Conservation (phyloP, 2,797 vertebrate species). For the Yasuhikotakia modesta region DNA sequence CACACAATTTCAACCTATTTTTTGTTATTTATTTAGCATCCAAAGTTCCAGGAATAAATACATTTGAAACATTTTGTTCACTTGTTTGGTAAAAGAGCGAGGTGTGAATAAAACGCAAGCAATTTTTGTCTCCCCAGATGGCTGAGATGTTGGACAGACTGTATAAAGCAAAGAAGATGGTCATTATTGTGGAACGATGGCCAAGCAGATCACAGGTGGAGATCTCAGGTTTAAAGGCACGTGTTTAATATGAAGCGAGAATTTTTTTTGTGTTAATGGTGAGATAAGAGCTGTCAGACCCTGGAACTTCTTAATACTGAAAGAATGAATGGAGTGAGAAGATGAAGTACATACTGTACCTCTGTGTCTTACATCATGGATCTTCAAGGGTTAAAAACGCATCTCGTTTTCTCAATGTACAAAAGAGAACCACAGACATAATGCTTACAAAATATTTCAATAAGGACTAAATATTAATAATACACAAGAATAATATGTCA, state of each 20-base stretch:
- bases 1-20: slow-evolving; percentile 1
- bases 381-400: slow-evolving; percentile 3
- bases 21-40: neutral
- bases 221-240: slow-evolving; percentile 35
- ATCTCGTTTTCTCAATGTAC: slow-evolving; percentile 53
- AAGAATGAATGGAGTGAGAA: slow-evolving; percentile 54
- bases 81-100: slow-evolving; percentile 18
- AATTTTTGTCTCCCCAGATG: slow-evolving; percentile 77
- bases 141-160: slow-evolving; percentile 83
- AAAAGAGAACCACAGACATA: slow-evolving; percentile 53
- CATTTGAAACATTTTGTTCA: slow-evolving; percentile 18
- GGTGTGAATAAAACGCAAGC: slow-evolving; percentile 23
- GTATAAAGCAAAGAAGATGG: slow-evolving; percentile 75
- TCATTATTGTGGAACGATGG: slow-evolving; percentile 70
- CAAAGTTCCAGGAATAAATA: neutral
- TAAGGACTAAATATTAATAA: slow-evolving; percentile 53
- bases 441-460: slow-evolving; percentile 60
- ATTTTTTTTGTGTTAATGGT: slow-evolving; percentile 16
- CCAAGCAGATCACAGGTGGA: slow-evolving; percentile 10
- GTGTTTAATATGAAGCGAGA: slow-evolving; percentile 40
- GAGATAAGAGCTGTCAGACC: slow-evolving; percentile 10
- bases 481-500: slow-evolving; percentile 55
- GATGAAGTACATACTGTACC: slow-evolving; percentile 60
- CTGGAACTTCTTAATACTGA: slow-evolving; percentile 50
- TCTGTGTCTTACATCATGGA: slow-evolving; percentile 42